Base-by-base conservation (phyloP, 2,888 invertebrate genomes). In the Theristus sp. region DNA sequence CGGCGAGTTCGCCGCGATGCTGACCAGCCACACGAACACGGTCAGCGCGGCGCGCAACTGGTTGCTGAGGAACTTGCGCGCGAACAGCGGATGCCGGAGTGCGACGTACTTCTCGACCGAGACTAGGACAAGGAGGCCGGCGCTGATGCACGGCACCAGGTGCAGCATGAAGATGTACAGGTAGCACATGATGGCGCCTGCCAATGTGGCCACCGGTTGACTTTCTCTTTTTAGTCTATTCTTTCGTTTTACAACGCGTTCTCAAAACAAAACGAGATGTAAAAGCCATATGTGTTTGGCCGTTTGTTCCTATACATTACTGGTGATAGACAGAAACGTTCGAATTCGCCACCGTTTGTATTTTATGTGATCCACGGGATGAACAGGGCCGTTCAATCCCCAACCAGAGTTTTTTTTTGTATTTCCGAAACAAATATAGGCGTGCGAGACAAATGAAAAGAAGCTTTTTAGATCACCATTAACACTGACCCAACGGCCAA, bases 131-230 rank as follows among this genome's bases (percentile, higher is more conserved):
- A 90, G 78, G 65, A 90, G 89, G 71, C 88, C 87, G 25, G 89
- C 89, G 1, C 88, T 87, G 1, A 88, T 87, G 75, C 88, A 88
- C 74, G 67, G 67, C 46, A 87, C 87, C 65, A 90, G 77, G 13
- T 86, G 85, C 73, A 87, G 85, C 25, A 88, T 83, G 73, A 89
- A 89, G 78, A 87, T 85, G 77, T 89, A 89, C 82, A 88, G 84
- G 75, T 87, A 87, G 77, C 90, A 91, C 65, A 90, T 79, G 71
- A 87, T 85, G 70, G 84, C 83, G 1, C 88, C 87, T 65, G 87
- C 38, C 6, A 38, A 38, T 13, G n/a, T n/a, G n/a, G 82, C 60
- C 84, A 82, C 87, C 87, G 87, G 69, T 85, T 86, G n/a, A n/a
- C 86, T 86, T 66, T 84, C 84, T 49, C 84, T 83, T 46, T 46